These are phyloP conservation scores for Gila robusta DNA, from an alignment of 2,797 vertebrate species.

Conservation along the genomic window DNA sequence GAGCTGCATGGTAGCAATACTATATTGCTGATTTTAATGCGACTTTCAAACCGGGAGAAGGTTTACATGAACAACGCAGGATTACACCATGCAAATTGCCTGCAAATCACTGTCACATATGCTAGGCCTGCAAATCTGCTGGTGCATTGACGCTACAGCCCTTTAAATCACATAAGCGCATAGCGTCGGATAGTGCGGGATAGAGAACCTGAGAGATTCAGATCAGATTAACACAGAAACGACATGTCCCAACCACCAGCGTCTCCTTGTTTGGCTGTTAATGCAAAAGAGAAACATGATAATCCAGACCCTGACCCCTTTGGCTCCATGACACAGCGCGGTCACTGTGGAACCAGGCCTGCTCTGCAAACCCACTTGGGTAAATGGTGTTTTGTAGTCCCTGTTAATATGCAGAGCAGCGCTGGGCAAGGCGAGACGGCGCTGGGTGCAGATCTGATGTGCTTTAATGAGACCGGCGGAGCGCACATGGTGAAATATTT, in stretches of 20 bases:
- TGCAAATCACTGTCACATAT: conserved; percentile 25
- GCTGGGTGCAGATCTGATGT: conserved; percentile 28
- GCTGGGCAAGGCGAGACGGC: background rate
- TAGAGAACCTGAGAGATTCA: conserved; percentile 32
- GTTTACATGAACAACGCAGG: background rate
- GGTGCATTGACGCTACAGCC: background rate
- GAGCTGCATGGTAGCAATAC: background rate
- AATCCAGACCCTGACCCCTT: background rate
- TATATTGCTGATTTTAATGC: background rate
- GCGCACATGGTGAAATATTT: conserved; percentile 40
- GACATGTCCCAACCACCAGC: conserved; percentile 2
- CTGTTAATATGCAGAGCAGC: conserved; percentile 32
- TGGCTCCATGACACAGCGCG: background rate
- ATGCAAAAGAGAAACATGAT: conserved; percentile 16
- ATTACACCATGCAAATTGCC: conserved; percentile 31
- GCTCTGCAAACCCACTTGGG: background rate
- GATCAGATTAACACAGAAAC: conserved; percentile 42
- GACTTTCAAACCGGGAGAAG: background rate
- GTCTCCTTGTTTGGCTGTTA: conserved; percentile 1
- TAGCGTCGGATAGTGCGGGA: background rate
- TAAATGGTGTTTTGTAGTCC: conserved; percentile 40
- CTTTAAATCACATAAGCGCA: conserved; percentile 38
- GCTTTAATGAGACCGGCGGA: conserved; percentile 47
- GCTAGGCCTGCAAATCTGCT: conserved; percentile 9
- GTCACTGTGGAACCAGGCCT: background rate